Base-by-base conservation (phyloP, 2,888 invertebrate genomes). In the Tanaodytes sp. region DNA sequence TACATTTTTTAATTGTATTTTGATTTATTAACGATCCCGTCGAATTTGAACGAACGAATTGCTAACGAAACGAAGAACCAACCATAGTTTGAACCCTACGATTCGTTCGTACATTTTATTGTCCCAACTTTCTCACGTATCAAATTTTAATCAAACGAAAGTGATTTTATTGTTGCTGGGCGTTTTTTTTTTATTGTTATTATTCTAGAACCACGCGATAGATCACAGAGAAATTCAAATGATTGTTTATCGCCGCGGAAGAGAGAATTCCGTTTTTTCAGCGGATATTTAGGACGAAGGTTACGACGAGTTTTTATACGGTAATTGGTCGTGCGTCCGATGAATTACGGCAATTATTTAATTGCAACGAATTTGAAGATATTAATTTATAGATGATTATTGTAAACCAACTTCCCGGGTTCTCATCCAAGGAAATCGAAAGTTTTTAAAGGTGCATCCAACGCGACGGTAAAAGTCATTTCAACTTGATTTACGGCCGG, bases 341-440 rank as follows among this genome's bases (percentile, higher is more conserved):
- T 49, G 37, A 20, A 27, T 43, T 37, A 55, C 31, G 2, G 11
- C 12, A 15, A 62, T 62, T 63, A 48, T 49, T 48, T 46, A 54
- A 62, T 62, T 55, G 42, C 14, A 16, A 33, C 16, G 2, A 37
- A 37, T 45, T 63, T 46, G 46, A 20, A 18, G n/a, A 12, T 11
- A 31, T 16, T 63, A 40, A 54, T 54, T 48, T 63, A 63, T 54
- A 1, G 51, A 52, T 61, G 51, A 52, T 61, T 52, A 43, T 20
- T 30, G 61, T 42, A 1, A 23, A 23, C 23, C 8, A 4, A n/a
- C 11, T 37, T n/a, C 30, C 1, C 8, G 9, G 20, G 20, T 37
- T n/a, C 30, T 2, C 9, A 33, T 45, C 16, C 16, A n/a, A 12
- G 30, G 15, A 43, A 55, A 36, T 23, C 33, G 43, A 55, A 43